A percentile compares a stretch with the other conserved stretches of the same genome.
Evolutionary conservation across 2,113 vertebrate species (phyloP).

Genomic region (Sander vitreus): DNA sequence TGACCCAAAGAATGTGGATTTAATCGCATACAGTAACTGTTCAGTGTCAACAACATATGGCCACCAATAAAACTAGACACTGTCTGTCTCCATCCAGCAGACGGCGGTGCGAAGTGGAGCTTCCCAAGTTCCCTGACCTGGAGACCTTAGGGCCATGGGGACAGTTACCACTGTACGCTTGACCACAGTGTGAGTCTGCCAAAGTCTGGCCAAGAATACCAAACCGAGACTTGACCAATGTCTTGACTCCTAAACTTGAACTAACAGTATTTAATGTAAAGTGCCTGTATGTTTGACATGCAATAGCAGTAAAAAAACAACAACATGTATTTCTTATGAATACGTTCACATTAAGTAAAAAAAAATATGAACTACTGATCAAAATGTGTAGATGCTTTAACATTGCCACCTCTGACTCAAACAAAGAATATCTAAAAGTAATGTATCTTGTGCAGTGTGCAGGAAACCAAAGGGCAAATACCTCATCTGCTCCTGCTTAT

Average conservation of each 20-base stretch:
- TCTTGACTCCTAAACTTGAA: constrained; percentile 54
- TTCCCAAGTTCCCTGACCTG: constrained; percentile 54
- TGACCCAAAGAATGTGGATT: constrained; percentile 48
- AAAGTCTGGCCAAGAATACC: constrained; percentile 59
- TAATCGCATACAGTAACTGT: constrained; percentile 22
- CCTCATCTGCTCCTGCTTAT: not conserved
- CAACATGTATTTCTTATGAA: too few species aligned
- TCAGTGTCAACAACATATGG: constrained; percentile 34
- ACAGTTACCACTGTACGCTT: constrained; percentile 40
- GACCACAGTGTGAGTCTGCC: constrained; percentile 34
- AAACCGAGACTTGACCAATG: constrained; percentile 61
- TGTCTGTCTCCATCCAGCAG: constrained; percentile 17
- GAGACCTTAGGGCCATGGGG: constrained; percentile 33
- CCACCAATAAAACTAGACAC: constrained; percentile 42
- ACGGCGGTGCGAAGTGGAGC: constrained; percentile 13
- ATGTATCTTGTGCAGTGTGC: not conserved
- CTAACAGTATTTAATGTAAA: constrained; percentile 15
- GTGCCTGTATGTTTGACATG: constrained; percentile 9
- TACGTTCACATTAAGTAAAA: too few species aligned
- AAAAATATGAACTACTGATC: too few species aligned
- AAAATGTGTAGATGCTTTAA: not conserved
- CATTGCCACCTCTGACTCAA: not conserved
- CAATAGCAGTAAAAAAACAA: not conserved
- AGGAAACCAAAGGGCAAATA: not conserved
- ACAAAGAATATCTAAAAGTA: not conserved